Percentiles rank a stretch among this genome's conserved stretches.
Conservation (phyloP, 2,113 vertebrate species). For the Strigops habroptila region DNA sequence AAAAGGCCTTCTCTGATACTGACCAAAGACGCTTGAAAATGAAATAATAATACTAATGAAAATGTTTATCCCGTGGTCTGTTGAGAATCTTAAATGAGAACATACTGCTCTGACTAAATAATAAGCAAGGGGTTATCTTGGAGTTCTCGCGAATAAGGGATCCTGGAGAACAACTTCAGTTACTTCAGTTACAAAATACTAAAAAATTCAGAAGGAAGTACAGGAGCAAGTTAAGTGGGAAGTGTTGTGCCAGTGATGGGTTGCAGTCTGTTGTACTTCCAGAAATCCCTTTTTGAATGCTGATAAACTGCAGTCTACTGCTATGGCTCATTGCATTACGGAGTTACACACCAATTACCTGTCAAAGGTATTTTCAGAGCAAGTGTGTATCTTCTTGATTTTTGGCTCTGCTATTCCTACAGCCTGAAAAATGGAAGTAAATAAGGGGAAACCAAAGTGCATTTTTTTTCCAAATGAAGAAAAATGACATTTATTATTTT, state of each 20-base stretch:
- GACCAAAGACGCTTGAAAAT: neutral
- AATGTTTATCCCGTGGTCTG: neutral
- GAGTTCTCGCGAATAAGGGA: neutral
- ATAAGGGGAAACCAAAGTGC: neutral
- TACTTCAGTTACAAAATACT: neutral
- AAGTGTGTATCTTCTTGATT: neutral
- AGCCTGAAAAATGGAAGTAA: neutral
- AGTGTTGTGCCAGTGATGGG: neutral
- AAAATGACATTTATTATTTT: neutral
- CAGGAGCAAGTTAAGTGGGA: neutral
- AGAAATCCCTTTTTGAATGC: neutral
- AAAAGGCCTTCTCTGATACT: neutral
- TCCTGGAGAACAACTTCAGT: neutral
- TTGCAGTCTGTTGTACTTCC: neutral
- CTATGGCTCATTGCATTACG: neutral
- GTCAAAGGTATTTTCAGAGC: slow-evolving; percentile 4
- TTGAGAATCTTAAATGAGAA: neutral
- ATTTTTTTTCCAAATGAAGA: neutral
- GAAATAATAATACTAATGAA: neutral
- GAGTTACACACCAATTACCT: neutral
- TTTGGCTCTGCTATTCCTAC: neutral
- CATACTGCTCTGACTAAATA: neutral
- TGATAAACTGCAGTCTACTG: neutral
- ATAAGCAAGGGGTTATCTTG: neutral
- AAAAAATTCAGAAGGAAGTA: neutral